Base-by-base conservation (phyloP, 2,797 vertebrate genomes). In the Fundulus diaphanus region DNA sequence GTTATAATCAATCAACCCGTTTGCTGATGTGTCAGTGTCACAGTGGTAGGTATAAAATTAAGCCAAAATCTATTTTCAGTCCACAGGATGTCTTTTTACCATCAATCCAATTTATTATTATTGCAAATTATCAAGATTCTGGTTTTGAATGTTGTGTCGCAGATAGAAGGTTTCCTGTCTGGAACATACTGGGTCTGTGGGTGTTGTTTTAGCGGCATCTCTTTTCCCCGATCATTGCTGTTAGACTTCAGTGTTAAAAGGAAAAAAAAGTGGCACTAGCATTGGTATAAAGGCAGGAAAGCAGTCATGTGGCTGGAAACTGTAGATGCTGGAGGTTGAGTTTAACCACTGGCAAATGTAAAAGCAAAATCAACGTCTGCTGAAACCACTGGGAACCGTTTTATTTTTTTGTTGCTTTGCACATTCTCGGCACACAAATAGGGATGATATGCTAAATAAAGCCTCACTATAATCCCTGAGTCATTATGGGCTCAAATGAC, bases 401-500 rank as follows among this genome's bases (percentile, higher is more conserved):
- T 33, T 72, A 35, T 70, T n/a, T 82, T 24, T 73, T 37, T 24
- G 61, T 13, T n/a, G 61, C 35, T 61, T 49, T 24, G 22, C 18
- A 73, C 22, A 54, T 75, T 24, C 42, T 73, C 67, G 22, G 29
- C 29, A 27, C 42, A 24, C 57, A 70, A 74, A 76, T 68, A 80
- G 65, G 74, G 37, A 82, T 78, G 76, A 81, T 78, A 72, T 40
- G 20, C 80, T 80, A 76, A 78, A 72, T 75, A 77, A 84, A 84
- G 29, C 65, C 73, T 72, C 61, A n/a, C 35, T 59, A 67, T 78
- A 82, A 88, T 83, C 59, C 77, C 61, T 73, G 73, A 85, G 72
- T 88, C 82, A 82, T 81, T 86, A 79, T 54, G 70, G 61, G 24
- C 52, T 80, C 70, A 82, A 80, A 82, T 85, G 66, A 87, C 66